phyloP scores from a whole-genome alignment of 2,113 vertebrate genomes.

The Lagopus leucura region DNA sequence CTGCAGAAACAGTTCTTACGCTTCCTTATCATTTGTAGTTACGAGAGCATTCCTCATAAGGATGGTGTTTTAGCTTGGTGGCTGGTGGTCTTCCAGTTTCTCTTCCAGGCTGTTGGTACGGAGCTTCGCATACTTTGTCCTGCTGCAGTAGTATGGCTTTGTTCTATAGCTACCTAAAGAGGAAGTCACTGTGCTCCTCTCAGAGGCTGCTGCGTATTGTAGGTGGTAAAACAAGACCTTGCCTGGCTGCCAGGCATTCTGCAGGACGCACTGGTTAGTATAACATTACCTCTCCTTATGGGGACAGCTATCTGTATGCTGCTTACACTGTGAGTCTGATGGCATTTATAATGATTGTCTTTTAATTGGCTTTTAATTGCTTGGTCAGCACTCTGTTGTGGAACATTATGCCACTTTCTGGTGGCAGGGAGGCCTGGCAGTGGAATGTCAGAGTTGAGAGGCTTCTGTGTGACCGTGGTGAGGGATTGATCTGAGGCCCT shows the following conservation, averaged over 20 bases:
- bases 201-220: background rate
- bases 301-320: slow-evolving; percentile 11
- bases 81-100: background rate
- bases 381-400: slow-evolving; percentile 6
- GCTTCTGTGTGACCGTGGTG: background rate
- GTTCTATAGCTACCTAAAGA: background rate
- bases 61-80: background rate
- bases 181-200: background rate
- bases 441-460: background rate
- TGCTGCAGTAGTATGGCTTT: background rate
- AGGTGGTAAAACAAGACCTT: background rate
- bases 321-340: background rate
- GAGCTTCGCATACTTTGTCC: background rate
- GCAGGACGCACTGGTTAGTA: background rate
- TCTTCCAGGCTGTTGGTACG: background rate
- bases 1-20: background rate
- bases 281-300: background rate
- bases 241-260: background rate
- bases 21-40: background rate
- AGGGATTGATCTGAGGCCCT: background rate
- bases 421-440: background rate
- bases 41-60: background rate
- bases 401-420: background rate
- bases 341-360: background rate
- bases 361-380: slow-evolving; percentile 60